phyloP scores from a whole-genome alignment of 2,888 invertebrate genomes.

The Aethes cnicana region DNA sequence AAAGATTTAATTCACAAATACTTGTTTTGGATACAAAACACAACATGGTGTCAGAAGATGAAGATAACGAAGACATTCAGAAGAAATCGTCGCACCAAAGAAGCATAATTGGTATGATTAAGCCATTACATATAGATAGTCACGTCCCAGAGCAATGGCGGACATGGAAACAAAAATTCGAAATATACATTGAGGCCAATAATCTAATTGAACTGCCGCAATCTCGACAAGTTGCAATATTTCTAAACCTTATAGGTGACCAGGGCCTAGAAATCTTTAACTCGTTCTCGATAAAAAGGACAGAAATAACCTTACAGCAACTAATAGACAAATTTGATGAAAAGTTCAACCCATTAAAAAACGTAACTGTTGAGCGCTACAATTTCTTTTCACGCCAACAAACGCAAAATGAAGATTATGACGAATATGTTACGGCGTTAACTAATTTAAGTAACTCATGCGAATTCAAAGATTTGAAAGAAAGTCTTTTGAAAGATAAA shows the following conservation, averaged over 20 bases:
- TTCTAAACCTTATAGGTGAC: conserved; percentile 14
- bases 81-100: too few relatives aligned
- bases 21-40: too few relatives aligned
- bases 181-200: conserved; percentile 9
- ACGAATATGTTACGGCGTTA: not conserved
- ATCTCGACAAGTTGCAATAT: conserved; percentile 12
- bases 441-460: not conserved
- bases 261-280: conserved; percentile 19
- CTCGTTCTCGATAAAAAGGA: conserved; percentile 4
- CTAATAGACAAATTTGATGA: conserved; percentile 4
- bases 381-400: conserved; percentile 4
- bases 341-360: conserved; percentile 5
- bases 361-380: conserved; percentile 10
- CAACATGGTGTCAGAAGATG: too few relatives aligned
- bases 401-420: not conserved
- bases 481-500: not conserved
- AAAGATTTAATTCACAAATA: too few relatives aligned
- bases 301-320: not conserved
- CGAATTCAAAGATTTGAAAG: not conserved
- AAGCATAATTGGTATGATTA: too few relatives aligned
- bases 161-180: conserved; percentile 16
- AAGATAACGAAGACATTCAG: too few relatives aligned
- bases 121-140: too few relatives aligned
- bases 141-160: conserved; percentile 5
- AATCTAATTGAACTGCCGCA: conserved; percentile 1